phyloP scores from a whole-genome alignment of 2,797 vertebrate genomes.

The Cercopithecus diana region DNA sequence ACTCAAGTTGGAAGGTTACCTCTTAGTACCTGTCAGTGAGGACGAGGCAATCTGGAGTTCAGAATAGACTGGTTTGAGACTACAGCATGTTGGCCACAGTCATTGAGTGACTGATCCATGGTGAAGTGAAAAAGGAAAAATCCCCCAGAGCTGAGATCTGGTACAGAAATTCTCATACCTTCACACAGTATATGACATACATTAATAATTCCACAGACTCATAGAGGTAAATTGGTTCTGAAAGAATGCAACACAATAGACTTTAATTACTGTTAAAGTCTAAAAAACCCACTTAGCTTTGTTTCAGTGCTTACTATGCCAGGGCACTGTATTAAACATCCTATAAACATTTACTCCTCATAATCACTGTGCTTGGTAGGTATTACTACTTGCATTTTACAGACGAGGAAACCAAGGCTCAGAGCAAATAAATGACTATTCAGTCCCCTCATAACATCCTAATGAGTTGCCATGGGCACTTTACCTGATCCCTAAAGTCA shows the following conservation, averaged over 20 bases:
- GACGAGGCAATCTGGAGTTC: neutral
- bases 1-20: neutral
- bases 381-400: neutral
- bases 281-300: neutral
- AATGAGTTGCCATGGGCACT: neutral
- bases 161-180: neutral
- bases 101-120: neutral
- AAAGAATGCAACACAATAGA: neutral
- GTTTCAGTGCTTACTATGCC: neutral
- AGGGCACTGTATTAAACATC: neutral
- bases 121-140: neutral
- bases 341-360: neutral
- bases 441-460: neutral
- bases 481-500: neutral
- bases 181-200: neutral
- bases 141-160: neutral
- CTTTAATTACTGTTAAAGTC: neutral
- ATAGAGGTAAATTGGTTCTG: neutral
- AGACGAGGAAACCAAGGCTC: neutral
- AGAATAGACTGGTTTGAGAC: neutral
- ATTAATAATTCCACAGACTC: neutral
- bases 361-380: neutral
- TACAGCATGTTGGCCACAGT: neutral
- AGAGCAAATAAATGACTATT: neutral
- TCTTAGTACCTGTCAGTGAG: neutral